These are phyloP conservation scores for Petrocephalus schoutedeni DNA, from an alignment of 2,797 vertebrate species.

Conservation along the genomic window DNA sequence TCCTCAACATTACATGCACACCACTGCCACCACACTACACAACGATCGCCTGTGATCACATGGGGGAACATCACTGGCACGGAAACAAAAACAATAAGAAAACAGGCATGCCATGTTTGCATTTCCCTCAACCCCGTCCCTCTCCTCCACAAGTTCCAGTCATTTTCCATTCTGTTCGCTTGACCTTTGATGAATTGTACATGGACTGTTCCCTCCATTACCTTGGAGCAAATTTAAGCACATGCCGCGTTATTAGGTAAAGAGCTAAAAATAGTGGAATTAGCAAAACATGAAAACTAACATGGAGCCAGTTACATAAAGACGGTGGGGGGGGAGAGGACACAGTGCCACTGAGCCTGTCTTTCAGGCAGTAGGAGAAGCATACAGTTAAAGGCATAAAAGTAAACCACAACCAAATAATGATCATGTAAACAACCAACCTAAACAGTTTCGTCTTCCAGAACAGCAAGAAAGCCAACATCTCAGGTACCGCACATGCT, in stretches of 20 bases:
- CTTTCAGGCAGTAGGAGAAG: neutral
- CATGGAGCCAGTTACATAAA: slow-evolving; percentile 12
- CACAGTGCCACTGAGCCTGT: neutral
- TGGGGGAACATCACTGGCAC: slow-evolving; percentile 3
- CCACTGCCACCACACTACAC: neutral
- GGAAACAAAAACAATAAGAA: neutral
- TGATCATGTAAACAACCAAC: neutral
- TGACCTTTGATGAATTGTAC: slow-evolving; percentile 20
- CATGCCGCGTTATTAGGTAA: slow-evolving; percentile 6
- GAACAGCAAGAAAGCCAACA: neutral
- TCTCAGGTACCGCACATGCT: neutral
- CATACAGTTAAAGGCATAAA: neutral
- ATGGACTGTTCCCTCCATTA: neutral
- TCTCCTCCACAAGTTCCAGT: slow-evolving; percentile 11
- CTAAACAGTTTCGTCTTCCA: neutral
- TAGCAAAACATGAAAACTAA: neutral
- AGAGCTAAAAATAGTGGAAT: neutral
- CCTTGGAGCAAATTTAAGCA: neutral
- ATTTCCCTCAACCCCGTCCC: neutral
- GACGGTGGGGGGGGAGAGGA: neutral
- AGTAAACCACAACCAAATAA: neutral
- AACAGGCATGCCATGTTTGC: neutral
- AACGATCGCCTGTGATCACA: neutral
- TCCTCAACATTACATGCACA: neutral
- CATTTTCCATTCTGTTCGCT: slow-evolving; percentile 17